Evolutionary conservation across 2,888 invertebrate genomes (phyloP), one percentile per base, ranked within the genome.

Genomic region (Eurytoma californica): DNA sequence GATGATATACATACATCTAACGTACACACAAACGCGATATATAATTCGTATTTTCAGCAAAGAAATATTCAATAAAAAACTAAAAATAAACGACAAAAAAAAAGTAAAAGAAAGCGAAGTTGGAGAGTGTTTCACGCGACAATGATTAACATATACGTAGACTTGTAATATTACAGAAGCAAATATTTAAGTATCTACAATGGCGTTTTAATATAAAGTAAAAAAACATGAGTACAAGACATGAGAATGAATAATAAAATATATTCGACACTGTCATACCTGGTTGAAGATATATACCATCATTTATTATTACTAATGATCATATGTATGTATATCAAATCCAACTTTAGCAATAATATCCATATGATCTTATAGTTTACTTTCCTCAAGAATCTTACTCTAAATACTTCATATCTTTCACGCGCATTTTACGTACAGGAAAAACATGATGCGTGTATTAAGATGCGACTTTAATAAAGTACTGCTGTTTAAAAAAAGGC

Each of bases 381-480:
- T 75, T 68, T 68, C 28, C 61, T 75, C 60, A 18, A 55, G n/a
- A 16, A 67, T 67, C 51, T 72, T 61, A 66, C 66, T 55, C 61
- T 68, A 61, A 68, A 67, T 53, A 47, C 63, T 74, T 74, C 67
- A 74, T 74, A 75, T 67, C 75, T 68, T 68, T 68, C 60, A 74
- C 49, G 67, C 74, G 67, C 67, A 51, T 74, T 74, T 74, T 74
- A 74, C 67, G 74, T 74, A 74, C 51, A 55, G 16, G 18, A 60
- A 60, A 68, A 68, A 47, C 30, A 74, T 74, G 61, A 75, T 75
- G 61, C 75, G 68, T 75, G 68, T 75, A 75, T 67, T 61, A 67
- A 75, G 51, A 51, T 75, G 67, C 74, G 74, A 75, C 75, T 75
- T 75, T 75, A 75, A 75, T 75, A 75, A 75, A 75, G 75, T 75